Base-by-base conservation (phyloP, 2,797 vertebrate genomes). In the Helicolenus hilgendorfi region DNA sequence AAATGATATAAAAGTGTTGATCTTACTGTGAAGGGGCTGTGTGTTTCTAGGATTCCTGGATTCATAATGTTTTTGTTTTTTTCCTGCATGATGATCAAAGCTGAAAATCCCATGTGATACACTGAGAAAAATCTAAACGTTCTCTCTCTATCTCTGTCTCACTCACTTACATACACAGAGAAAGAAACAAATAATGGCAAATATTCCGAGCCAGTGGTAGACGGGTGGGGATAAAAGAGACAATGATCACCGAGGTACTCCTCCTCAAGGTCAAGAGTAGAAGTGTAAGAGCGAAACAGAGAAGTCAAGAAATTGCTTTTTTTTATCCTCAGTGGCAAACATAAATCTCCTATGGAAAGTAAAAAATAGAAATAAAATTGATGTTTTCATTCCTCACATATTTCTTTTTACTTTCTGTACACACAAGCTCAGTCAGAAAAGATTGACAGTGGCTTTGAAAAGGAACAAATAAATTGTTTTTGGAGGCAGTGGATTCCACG, bases 241-340 rank as follows among this genome's bases (percentile, higher is more conserved):
- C 88, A 83, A 74, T 84, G 83, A 93, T 89, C 83, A 74, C 55
- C 41, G 75, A 58, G 68, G 79, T 74, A 77, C 86, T 83, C 58
- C 78, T 87, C 69, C 72, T 89, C 90, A 94, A 95, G 94, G 95
- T 95, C 93, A 94, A 64, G 53, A 77, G 72, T 27, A 83, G 55
- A 83, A 63, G 31, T 58, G 68, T 75, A 59, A 72, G 24, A 67
- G 38, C 83, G 69, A 83, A 77, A 85, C 27, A 67, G 22, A 79
- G 27, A 78, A 81, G 78, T 83, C 79, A 58, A 79, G 35, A 91
- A 88, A 95, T 91, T 83, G 79, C 81, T 90, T 93, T 93, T 88
- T 93, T 91, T 91, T 38, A 91, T 93, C 73, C 76, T 27, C 18
- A 24, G 33, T 74, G 58, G 68, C 53, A 70, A 81, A 89, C 6